phyloP scores from a whole-genome alignment of 2,888 invertebrate genomes.

The Drosophila paranaensis region DNA sequence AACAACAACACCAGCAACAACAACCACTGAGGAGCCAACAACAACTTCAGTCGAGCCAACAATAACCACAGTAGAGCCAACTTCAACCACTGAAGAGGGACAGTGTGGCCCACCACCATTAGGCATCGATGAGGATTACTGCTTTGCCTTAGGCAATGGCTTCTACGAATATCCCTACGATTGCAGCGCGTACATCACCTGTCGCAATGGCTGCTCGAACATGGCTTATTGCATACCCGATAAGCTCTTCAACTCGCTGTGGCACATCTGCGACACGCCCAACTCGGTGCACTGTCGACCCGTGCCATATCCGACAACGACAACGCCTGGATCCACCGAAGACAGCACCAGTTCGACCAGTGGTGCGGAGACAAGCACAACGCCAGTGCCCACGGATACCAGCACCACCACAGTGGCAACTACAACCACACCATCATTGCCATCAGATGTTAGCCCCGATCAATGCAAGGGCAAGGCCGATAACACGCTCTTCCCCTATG shows the following conservation, averaged over 20 bases:
- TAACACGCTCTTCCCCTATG: slow-evolving; percentile 58
- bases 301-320: slow-evolving; percentile 43
- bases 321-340: slow-evolving; percentile 12
- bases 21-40: slow-evolving; percentile 14
- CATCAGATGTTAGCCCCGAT: slow-evolving; percentile 47
- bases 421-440: slow-evolving; percentile 43
- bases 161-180: slow-evolving; percentile 65
- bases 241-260: slow-evolving; percentile 59
- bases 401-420: slow-evolving; percentile 22
- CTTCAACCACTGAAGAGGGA: slow-evolving; percentile 37
- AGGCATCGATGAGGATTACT: slow-evolving; percentile 45
- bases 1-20: neutral
- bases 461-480: slow-evolving; percentile 49
- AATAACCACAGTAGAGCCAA: slow-evolving; percentile 15
- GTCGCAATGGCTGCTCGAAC: slow-evolving; percentile 59
- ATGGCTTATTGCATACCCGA: slow-evolving; percentile 59
- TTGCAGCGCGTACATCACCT: slow-evolving; percentile 63
- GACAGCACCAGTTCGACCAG: slow-evolving; percentile 11
- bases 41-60: slow-evolving; percentile 22
- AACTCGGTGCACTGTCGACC: slow-evolving; percentile 51
- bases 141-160: slow-evolving; percentile 49
- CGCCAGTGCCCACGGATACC: slow-evolving; percentile 8
- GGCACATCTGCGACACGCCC: slow-evolving; percentile 72
- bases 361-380: slow-evolving; percentile 6
- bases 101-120: slow-evolving; percentile 46